Evolutionary conservation across 2,888 invertebrate genomes (phyloP), one percentile per base, ranked within the genome.

Genomic region (Brachyptera risi): DNA sequence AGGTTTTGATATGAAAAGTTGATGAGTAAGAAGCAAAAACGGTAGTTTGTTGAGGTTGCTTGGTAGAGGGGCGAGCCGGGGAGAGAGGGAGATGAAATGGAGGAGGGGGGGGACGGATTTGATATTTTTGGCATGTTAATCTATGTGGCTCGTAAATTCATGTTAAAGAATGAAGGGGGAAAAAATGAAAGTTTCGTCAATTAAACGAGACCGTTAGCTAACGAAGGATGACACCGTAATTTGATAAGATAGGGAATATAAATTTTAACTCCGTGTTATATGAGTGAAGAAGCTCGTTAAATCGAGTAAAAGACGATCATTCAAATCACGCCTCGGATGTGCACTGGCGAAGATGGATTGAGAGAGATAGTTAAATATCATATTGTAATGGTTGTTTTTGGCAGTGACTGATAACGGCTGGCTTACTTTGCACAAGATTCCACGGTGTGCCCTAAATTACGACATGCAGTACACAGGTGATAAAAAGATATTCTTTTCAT

Each of bases 61-160:
- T n/a, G n/a, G n/a, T n/a, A n/a, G n/a, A n/a, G n/a, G n/a, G n/a
- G n/a, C n/a, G n/a, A n/a, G n/a, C n/a, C n/a, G n/a, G 19, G 15
- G 50, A 24, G 15, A 50, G n/a, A n/a, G n/a, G n/a, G n/a, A n/a
- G n/a, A n/a, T n/a, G 13, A 13, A 7, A 17, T n/a, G 50, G 50
- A 19, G 47, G 17, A 21, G 47, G 21, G 21, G 3, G 49, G 17
- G 19, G 26, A 37, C 4, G 54, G 56, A 60, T 60, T 31, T 60
- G 60, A 60, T 60, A 60, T 60, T 60, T n/a, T 56, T 60, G 60
- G 44, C 60, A 60, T 50, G 61, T 35, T 61, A 61, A 61, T 61
- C 61, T 61, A 61, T 61, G 31, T 50, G 61, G 51, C 51, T 51
- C 61, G 58, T 61, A 61, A 61, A 61, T 61, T 58, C 61, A 57